Evolutionary conservation across 2,113 vertebrate species (phyloP).

Genomic region (Phrynosoma platyrhinos): DNA sequence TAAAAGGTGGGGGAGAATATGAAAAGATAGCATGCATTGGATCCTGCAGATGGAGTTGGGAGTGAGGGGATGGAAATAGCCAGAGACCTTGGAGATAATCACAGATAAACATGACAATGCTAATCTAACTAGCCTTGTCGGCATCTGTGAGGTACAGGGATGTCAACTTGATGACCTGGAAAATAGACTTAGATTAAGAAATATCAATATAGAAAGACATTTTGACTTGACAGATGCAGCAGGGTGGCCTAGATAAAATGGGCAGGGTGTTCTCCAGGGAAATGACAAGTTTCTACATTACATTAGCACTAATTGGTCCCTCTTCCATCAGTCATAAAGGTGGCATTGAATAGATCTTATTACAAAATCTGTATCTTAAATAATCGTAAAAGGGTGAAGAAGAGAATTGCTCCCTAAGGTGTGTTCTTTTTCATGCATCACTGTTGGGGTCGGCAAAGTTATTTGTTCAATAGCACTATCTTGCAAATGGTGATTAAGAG

Average conservation of each 20-base stretch:
- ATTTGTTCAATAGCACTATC: background rate
- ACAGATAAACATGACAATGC: background rate
- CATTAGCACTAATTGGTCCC: constrained; percentile 67
- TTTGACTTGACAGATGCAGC: constrained; percentile 60
- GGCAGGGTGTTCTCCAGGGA: constrained; percentile 65
- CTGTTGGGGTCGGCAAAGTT: background rate
- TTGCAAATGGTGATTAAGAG: background rate
- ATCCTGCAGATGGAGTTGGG: background rate
- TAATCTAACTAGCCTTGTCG: background rate
- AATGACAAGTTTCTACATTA: constrained; percentile 69
- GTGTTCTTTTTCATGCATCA: constrained; percentile 31
- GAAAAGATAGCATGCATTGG: background rate
- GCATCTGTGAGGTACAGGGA: constrained; percentile 56
- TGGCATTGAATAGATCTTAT: constrained; percentile 30
- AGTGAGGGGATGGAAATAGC: background rate
- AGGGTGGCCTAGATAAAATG: constrained; percentile 66
- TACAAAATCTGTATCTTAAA: constrained; percentile 35
- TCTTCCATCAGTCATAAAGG: constrained; percentile 42
- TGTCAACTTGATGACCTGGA: constrained; percentile 71
- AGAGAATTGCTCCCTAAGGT: background rate
- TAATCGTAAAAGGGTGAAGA: constrained; percentile 10
- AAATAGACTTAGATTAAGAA: constrained; percentile 74
- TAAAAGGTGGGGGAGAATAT: background rate
- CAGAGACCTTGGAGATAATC: constrained; percentile 21
- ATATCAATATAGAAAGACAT: constrained; percentile 67